Evolutionary conservation across 2,797 vertebrate species (phyloP).

Genomic region (Gallinago solitaria): DNA sequence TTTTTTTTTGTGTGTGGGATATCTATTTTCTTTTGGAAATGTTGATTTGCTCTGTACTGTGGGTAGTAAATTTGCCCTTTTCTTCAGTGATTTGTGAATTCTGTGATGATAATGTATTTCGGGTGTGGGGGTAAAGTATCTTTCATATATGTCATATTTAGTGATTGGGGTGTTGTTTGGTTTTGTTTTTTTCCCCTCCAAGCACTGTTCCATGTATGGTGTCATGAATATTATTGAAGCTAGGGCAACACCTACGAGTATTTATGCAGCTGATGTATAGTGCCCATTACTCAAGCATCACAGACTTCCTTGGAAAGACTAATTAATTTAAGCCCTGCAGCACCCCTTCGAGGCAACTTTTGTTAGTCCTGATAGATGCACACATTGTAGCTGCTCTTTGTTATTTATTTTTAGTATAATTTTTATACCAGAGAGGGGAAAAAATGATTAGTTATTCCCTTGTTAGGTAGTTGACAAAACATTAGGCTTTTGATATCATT

Average conservation of each 20-base stretch:
- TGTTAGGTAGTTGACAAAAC: not conserved
- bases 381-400: not conserved
- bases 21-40: not conserved
- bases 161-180: not conserved
- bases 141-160: not conserved
- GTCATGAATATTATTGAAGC: constrained; percentile 4
- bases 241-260: constrained; percentile 2
- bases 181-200: not conserved
- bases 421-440: not conserved
- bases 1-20: not conserved
- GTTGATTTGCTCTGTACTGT: not conserved
- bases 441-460: not conserved
- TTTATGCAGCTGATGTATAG: constrained; percentile 7
- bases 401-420: constrained; percentile 7
- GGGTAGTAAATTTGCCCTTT: not conserved
- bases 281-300: constrained; percentile 22
- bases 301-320: not conserved
- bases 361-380: constrained; percentile 61
- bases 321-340: constrained; percentile 58
- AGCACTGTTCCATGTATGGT: not conserved
- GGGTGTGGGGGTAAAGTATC: not conserved
- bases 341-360: constrained; percentile 48
- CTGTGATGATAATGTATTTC: not conserved
- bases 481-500: not conserved
- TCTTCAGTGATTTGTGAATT: not conserved